A percentile compares a stretch with the other conserved stretches of the same genome.
phyloP scores from a whole-genome alignment of 2,888 invertebrate genomes.

The Eutolmus rufibarbis region DNA sequence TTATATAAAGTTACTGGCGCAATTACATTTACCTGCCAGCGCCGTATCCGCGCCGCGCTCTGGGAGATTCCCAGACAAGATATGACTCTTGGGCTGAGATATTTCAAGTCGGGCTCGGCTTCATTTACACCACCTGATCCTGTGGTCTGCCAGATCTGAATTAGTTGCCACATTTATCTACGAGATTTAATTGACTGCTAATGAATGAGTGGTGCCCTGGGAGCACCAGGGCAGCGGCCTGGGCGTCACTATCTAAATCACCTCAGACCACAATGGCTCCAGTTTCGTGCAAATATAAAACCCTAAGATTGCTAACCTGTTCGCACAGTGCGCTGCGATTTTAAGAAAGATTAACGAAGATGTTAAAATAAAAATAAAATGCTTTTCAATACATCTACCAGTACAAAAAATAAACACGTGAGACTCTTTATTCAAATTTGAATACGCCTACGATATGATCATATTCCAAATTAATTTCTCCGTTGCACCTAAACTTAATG shows the following conservation, averaged over 20 bases:
- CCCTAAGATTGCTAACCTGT: background rate
- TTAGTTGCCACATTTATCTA: background rate
- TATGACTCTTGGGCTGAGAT: background rate
- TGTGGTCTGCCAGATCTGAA: background rate
- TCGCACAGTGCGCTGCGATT: background rate
- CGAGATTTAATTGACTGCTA: slow-evolving; percentile 36
- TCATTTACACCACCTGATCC: slow-evolving; percentile 7
- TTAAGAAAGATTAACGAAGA: background rate
- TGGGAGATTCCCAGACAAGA: slow-evolving; percentile 33
- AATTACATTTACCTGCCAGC: slow-evolving; percentile 33
- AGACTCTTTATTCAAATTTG: too few species aligned
- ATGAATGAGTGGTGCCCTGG: background rate
- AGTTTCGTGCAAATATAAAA: background rate
- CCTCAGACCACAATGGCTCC: background rate
- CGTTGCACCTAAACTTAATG: too few species aligned
- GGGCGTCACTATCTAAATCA: slow-evolving; percentile 9
- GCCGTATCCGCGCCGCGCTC: background rate
- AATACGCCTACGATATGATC: too few species aligned
- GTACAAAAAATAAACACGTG: too few species aligned
- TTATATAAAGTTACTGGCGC: slow-evolving; percentile 35
- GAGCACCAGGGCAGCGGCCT: background rate
- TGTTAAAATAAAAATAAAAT: too few species aligned
- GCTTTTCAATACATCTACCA: too few species aligned
- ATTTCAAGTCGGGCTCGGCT: background rate
- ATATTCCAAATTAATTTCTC: too few species aligned